A percentile compares a stretch with the other conserved stretches of the same genome.
phyloP scores from a whole-genome alignment of 2,797 vertebrate genomes.

The Chrosomus eos region DNA sequence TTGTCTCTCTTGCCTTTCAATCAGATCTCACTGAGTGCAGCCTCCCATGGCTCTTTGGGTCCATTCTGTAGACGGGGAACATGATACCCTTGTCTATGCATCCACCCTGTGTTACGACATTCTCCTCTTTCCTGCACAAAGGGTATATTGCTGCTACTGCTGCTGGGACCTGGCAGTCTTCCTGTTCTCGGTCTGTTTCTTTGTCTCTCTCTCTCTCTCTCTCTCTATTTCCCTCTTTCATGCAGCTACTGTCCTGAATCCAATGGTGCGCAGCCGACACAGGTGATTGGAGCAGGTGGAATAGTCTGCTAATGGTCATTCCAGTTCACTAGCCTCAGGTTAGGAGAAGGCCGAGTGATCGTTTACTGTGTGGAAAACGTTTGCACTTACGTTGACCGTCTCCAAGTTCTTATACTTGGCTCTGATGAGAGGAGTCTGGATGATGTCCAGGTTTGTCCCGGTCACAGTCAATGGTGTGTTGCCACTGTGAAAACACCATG shows the following conservation, averaged over 20 bases:
- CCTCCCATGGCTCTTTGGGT: constrained; percentile 64
- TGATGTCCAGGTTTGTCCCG: constrained; percentile 96
- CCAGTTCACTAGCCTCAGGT: constrained; percentile 33
- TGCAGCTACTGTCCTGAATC: constrained; percentile 51
- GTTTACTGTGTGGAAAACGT: constrained; percentile 15
- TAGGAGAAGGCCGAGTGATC: constrained; percentile 44
- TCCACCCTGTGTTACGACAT: constrained; percentile 49
- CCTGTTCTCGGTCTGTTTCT: constrained; percentile 49
- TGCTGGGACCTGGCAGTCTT: constrained; percentile 52
- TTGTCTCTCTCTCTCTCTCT: constrained; percentile 44
- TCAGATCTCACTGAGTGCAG: constrained; percentile 67
- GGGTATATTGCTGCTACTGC: constrained; percentile 55
- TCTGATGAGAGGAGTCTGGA: constrained; percentile 94
- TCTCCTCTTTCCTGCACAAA: constrained; percentile 51
- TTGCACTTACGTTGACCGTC: constrained; percentile 89
- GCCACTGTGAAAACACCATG: constrained; percentile 77
- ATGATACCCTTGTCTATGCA: constrained; percentile 60
- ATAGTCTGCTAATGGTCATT: constrained; percentile 43
- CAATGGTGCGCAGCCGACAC: constrained; percentile 46
- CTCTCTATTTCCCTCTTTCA: constrained; percentile 34
- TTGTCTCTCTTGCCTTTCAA: constrained; percentile 73
- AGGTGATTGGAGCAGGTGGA: constrained; percentile 51
- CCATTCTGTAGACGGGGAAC: constrained; percentile 61
- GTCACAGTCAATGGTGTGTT: constrained; percentile 94
- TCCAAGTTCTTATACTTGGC: constrained; percentile 93